Evolutionary conservation across 2,113 vertebrate species (phyloP).

Genomic region (Clupea harengus): DNA sequence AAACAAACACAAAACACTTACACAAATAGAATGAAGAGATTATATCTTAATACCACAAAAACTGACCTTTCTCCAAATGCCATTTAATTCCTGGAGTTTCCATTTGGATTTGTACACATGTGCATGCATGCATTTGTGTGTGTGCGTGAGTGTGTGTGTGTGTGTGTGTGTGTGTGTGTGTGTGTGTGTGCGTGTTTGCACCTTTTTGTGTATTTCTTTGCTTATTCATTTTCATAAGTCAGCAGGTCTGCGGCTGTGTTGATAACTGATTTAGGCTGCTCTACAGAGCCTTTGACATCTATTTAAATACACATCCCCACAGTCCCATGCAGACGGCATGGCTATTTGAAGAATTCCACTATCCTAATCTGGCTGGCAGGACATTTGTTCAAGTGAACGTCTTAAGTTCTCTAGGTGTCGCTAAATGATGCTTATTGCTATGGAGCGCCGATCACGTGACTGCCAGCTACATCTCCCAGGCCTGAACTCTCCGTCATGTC

Average conservation of each 20-base stretch:
- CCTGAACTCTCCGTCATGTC: no score
- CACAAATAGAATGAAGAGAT: conserved; percentile 38
- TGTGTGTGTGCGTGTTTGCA: not conserved
- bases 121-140: not conserved
- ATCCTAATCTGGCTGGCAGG: not conserved
- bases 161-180: not conserved
- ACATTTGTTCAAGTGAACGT: not conserved
- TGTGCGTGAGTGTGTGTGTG: not conserved
- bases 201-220: not conserved
- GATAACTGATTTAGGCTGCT: not conserved
- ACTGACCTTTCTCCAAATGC: conserved; percentile 28
- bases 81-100: conserved; percentile 27
- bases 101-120: not conserved
- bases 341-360: not conserved
- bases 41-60: conserved; percentile 36
- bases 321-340: not conserved
- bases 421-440: no score
- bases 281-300: not conserved
- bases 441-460: no score
- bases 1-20: not conserved
- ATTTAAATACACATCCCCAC: not conserved
- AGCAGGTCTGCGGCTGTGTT: not conserved
- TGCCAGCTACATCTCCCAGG: no score
- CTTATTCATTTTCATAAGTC: not conserved
- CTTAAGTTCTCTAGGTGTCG: no score